These are phyloP conservation scores for Campylomormyrus tamandua DNA, from an alignment of 2,113 vertebrate species.

Conservation along the genomic window DNA sequence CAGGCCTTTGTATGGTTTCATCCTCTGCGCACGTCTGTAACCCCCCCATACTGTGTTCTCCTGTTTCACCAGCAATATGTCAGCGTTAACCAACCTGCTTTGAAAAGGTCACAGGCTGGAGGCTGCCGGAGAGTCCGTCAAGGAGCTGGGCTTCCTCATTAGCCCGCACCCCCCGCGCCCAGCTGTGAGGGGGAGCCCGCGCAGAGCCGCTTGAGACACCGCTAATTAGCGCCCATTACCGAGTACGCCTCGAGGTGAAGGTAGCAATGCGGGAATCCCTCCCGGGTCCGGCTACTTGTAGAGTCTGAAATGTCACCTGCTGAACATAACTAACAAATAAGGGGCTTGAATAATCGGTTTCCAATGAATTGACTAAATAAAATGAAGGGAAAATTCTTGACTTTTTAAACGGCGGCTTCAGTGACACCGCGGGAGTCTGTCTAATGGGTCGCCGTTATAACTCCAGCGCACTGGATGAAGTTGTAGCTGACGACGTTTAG, in stretches of 20 bases:
- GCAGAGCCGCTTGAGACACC: slow-evolving; percentile 42
- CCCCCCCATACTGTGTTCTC: not conserved
- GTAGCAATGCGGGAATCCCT: not conserved
- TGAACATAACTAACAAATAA: slow-evolving; percentile 55
- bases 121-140: not conserved
- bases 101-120: slow-evolving; percentile 22
- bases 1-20: not conserved
- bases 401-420: not conserved
- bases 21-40: not conserved
- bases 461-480: not conserved
- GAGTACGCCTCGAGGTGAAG: not conserved
- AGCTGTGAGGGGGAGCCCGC: slow-evolving; percentile 47
- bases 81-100: slow-evolving; percentile 15
- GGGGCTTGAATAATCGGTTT: slow-evolving; percentile 65
- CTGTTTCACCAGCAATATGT: slow-evolving; percentile 11
- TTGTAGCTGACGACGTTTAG: not conserved
- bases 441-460: not conserved
- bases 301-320: slow-evolving; percentile 20
- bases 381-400: not conserved
- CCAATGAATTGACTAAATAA: slow-evolving; percentile 24
- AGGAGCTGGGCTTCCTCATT: slow-evolving; percentile 54
- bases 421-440: not conserved
- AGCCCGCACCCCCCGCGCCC: slow-evolving; percentile 51
- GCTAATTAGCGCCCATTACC: not conserved
- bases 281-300: not conserved